phyloP scores from a whole-genome alignment of 2,888 invertebrate species.

The Stramonita haemastoma region DNA sequence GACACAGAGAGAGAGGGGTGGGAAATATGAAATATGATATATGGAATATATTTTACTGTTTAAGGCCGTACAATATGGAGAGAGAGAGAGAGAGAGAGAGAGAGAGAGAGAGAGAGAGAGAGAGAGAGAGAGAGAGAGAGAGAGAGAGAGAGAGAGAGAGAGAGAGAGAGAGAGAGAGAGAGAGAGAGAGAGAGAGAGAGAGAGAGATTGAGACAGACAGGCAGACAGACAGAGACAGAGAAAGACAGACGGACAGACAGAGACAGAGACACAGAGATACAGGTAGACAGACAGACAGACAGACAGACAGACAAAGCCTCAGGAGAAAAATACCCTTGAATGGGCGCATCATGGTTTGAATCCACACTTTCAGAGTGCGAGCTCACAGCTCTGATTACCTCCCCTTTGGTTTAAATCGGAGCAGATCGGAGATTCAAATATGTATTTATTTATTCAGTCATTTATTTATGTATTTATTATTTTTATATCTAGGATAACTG shows the following conservation, averaged over 20 bases:
- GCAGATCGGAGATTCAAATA: no score
- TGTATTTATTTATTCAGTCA: no score
- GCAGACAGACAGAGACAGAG: background rate
- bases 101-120: background rate
- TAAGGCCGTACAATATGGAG: no score
- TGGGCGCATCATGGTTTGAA: no score
- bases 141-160: background rate
- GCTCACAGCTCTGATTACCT: no score
- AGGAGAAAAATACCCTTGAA: no score
- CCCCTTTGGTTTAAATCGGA: no score
- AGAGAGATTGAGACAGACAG: background rate
- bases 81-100: background rate
- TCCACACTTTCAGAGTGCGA: no score
- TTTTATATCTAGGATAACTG: no score
- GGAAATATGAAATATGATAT: background rate
- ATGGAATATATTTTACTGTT: no score
- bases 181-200: background rate
- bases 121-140: background rate
- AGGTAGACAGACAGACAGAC: background rate
- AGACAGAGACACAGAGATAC: background rate
- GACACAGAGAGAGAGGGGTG: background rate
- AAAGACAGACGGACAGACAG: background rate
- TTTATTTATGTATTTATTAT: no score
- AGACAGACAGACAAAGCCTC: background rate
- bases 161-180: background rate